Base-by-base conservation (phyloP, 1,140 invertebrate species). In the Listronotus oregonensis region DNA sequence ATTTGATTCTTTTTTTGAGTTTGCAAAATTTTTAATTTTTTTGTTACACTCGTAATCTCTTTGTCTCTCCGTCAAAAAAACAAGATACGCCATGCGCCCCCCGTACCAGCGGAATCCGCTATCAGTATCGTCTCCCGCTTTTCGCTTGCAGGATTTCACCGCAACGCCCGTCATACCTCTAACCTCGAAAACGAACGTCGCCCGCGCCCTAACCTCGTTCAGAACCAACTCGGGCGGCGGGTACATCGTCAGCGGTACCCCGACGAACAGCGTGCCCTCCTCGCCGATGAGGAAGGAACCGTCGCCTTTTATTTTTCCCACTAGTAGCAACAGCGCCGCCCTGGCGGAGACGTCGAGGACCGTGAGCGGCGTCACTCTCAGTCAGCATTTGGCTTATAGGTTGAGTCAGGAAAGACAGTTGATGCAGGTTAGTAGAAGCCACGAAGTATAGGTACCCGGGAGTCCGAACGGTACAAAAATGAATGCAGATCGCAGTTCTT, bases 201-300 rank as follows among this genome's bases (percentile, higher is more conserved):
- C 86, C 0, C 83, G 90, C 21, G 86, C 87, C 6, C 80, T 90
- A 3, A 81, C 79, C 44, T 74, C 72, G n/a, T 81, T 85, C 56
- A 78, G 78, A 52, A 73, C 68, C 17, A 80, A 82, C 56, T 71
- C 76, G 47, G 63, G 11, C 62, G 61, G 11, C 62, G 75, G 15
- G 52, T 69, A 11, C 71, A 74, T 42, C 64, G 81, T 79, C 11
- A 61, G 62, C 52, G 66, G 77, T 62, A 78, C 81, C 0, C 80
- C 82, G 0, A 79, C 79, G 27, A 77, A 80, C 46, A 85, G 84
- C 27, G 85, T 87, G 73, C 86, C 87, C 3, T 86, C 86, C 32
- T 89, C 88, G 7, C 88, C 87, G 12, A 82, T 88, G 78, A 83
- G 84, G 55, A 89, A 87, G 77, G 87, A 88, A 65, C 49, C 79